Evolutionary conservation across 2,113 vertebrate species (phyloP), one percentile per base, ranked within the genome.

Genomic region (Grammomys surdaster): DNA sequence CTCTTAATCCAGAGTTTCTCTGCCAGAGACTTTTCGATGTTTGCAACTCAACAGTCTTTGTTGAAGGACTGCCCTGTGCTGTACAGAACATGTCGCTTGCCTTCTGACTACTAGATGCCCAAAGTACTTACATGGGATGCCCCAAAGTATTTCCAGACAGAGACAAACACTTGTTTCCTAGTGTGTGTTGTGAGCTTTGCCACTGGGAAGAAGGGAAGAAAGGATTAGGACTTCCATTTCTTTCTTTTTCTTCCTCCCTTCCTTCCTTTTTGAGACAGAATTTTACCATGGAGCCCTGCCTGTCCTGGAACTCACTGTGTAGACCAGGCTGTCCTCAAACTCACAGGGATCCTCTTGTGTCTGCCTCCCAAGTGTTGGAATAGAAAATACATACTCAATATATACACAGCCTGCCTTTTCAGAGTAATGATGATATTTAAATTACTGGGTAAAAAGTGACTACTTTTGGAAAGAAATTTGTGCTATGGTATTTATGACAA

Each of bases 351-450:
- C 28, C 28, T 8, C 14, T 46, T 77, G 7, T 46, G 26, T 43
- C 51, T n/a, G 33, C 19, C 16, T 81, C 78, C 78, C 8, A 2
- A n/a, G 31, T 81, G 16, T 19, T 22, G 51, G 48, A 4, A 48
- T 80, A 36, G 28, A 36, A 51, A 80, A 5, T 54, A 3, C 9
- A 6, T 46, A 58, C 36, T 82, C 58, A 85, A 85, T 73, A 85
- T 14, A 94, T 26, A 46, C 13, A 46, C 13, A 54, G 54, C 20
- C 36, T 58, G 24, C 78, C 8, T n/a, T 85, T 85, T 95, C 10
- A 72, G 90, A 95, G 43, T 77, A 81, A 51, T 63, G 43, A 22
- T 76, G n/a, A 85, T 85, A 63, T 70, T 93, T 92, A 88, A 75
- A 48, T 48, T 73, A 43, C 75, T 24, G 1, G 82, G 7, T 88